Evolutionary conservation across 64 coral and sea anemone species (phyloP).

Genomic region (Actinia equina): DNA sequence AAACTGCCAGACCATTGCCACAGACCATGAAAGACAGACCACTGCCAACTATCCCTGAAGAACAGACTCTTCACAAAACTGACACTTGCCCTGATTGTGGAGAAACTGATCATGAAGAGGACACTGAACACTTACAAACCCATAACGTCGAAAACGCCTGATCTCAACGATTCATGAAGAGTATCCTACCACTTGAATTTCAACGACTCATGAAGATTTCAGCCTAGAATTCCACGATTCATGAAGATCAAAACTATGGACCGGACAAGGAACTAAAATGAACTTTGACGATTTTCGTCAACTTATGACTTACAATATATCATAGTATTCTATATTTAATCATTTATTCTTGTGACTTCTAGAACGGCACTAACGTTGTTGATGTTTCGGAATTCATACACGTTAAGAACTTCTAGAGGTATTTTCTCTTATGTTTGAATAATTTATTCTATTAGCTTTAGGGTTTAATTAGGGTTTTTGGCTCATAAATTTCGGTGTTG

Average conservation of each 20-base stretch:
- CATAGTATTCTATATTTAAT: not conserved
- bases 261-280: not conserved
- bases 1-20: not conserved
- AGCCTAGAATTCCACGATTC: not conserved
- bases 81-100: not conserved
- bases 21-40: no score
- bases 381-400: not conserved
- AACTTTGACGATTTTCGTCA: constrained; percentile 2
- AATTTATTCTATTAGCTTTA: no score
- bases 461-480: no score
- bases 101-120: not conserved
- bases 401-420: constrained; percentile 16
- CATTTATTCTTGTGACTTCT: not conserved
- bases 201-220: not conserved
- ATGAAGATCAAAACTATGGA: not conserved
- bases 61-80: not conserved
- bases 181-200: not conserved
- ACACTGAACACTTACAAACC: not conserved
- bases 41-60: not conserved
- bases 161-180: no score
- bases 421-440: no score
- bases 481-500: no score
- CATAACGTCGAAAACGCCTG: no score
- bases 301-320: not conserved
- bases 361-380: not conserved